Percentiles rank a stretch among this genome's conserved stretches.
Evolutionary conservation across 2,888 invertebrate genomes (phyloP).

Genomic region (Selenia dentaria): DNA sequence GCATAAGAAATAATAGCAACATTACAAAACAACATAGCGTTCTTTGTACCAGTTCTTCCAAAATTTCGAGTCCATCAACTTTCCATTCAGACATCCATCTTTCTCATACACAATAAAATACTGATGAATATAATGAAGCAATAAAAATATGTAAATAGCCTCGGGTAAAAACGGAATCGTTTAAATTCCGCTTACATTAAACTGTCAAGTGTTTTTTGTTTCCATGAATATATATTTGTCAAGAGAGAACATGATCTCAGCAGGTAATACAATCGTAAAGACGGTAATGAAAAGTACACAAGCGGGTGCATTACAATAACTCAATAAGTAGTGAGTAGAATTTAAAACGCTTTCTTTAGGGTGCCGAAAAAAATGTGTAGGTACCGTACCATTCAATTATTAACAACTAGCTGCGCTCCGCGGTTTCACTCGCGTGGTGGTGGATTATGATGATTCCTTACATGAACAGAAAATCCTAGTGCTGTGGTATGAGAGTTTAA

Average conservation of each 20-base stretch:
- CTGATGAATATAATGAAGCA: conserved; percentile 25
- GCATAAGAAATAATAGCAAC: too few relatives aligned
- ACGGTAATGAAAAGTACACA: conserved; percentile 9
- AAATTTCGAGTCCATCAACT: conserved; percentile 28
- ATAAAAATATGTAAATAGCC: conserved; percentile 33
- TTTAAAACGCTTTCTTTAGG: too few relatives aligned
- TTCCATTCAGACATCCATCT: conserved; percentile 40
- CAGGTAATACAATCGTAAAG: conserved; percentile 29
- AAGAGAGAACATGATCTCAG: conserved; percentile 38
- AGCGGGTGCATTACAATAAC: too few relatives aligned
- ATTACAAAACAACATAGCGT: too few relatives aligned
- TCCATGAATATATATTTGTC: conserved; percentile 40
- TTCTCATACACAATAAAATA: conserved; percentile 25
- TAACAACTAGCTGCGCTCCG: too few relatives aligned
- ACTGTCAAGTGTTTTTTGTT: conserved; percentile 35
- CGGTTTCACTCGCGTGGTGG: too few relatives aligned
- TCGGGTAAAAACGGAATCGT: conserved; percentile 36
- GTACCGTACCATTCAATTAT: too few relatives aligned
- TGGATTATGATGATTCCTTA: too few relatives aligned
- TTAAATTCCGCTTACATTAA: conserved; percentile 34
- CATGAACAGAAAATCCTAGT: too few relatives aligned
- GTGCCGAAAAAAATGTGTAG: too few relatives aligned
- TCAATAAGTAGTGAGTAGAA: too few relatives aligned
- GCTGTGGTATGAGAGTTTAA: too few relatives aligned
- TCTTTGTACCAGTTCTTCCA: neutral